phyloP scores from a whole-genome alignment of 2,113 vertebrate species.

The Paraplagusia blochii region DNA sequence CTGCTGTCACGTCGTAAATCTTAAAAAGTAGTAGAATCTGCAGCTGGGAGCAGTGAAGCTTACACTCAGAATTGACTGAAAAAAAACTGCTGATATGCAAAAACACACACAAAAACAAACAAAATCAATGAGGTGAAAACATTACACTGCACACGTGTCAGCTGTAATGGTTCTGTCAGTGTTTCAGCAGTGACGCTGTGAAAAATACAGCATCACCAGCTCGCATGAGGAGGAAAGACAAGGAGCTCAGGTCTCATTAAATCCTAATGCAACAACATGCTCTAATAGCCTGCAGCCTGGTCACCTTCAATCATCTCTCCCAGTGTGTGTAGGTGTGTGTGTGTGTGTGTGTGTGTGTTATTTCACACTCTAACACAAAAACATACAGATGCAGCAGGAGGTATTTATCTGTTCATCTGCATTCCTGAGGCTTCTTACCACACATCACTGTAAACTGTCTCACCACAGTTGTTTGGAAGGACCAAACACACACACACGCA shows the following conservation, averaged over 20 bases:
- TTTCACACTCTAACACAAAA: conserved; percentile 4
- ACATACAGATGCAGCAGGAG: conserved; percentile 20
- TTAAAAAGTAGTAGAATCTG: too few species aligned
- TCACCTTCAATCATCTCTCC: neutral
- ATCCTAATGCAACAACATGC: conserved; percentile 39
- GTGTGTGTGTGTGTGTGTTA: neutral
- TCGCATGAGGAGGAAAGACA: conserved; percentile 40
- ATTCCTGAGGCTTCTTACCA: conserved; percentile 58
- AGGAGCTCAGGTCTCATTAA: conserved; percentile 56
- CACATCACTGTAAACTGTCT: conserved; percentile 44
- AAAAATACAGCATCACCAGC: neutral
- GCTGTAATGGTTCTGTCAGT: too few species aligned
- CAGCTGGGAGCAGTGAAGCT: too few species aligned
- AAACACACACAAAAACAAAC: too few species aligned
- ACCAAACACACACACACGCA: neutral
- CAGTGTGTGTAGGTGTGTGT: neutral
- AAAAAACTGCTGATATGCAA: too few species aligned
- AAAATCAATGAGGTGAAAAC: too few species aligned
- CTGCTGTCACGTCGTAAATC: too few species aligned
- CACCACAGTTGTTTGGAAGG: conserved; percentile 27
- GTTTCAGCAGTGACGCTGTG: too few species aligned
- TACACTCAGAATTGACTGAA: too few species aligned
- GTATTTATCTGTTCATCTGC: conserved; percentile 59
- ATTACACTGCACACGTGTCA: neutral
- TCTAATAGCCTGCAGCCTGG: neutral